Conservation (phyloP, 2,888 invertebrate species). For the Didymodactylos carnosus region DNA sequence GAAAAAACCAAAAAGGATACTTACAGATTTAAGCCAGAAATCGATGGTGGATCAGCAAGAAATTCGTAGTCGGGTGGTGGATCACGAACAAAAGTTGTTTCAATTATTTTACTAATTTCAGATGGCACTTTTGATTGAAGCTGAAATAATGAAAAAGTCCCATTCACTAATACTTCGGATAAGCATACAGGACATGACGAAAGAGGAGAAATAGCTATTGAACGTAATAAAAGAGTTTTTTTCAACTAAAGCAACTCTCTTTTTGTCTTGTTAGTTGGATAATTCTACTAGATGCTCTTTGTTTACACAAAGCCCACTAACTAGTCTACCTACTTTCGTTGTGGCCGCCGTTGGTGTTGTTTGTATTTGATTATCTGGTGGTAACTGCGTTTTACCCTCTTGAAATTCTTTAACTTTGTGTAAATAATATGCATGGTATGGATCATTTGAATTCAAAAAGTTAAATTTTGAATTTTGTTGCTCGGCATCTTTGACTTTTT, state of each 20-base stretch:
- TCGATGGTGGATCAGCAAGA: conserved; percentile 80
- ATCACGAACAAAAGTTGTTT: conserved; percentile 31
- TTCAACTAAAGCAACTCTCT: no score
- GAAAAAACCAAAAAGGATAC: conserved; percentile 30
- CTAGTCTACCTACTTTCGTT: not conserved
- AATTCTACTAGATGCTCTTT: no score
- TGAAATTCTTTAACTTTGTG: conserved; percentile 87
- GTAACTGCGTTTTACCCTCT: conserved; percentile 1
- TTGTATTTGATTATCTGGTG: not conserved
- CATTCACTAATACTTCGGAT: no score
- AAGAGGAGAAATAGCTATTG: no score
- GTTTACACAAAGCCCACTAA: not conserved
- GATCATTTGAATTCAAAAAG: conserved; percentile 82
- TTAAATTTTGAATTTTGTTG: conserved; percentile 94
- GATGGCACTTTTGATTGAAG: conserved; percentile 16
- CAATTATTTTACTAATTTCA: conserved; percentile 23
- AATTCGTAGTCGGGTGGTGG: conserved; percentile 35
- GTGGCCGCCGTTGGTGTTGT: not conserved
- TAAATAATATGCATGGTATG: conserved; percentile 95
- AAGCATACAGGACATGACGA: no score
- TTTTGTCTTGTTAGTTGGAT: no score
- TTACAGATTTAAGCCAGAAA: conserved; percentile 74
- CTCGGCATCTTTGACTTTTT: conserved; percentile 88
- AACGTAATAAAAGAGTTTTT: no score
- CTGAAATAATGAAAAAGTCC: no score